Conservation (phyloP, 2,888 invertebrate species). For the Cremastinae sp. region DNA sequence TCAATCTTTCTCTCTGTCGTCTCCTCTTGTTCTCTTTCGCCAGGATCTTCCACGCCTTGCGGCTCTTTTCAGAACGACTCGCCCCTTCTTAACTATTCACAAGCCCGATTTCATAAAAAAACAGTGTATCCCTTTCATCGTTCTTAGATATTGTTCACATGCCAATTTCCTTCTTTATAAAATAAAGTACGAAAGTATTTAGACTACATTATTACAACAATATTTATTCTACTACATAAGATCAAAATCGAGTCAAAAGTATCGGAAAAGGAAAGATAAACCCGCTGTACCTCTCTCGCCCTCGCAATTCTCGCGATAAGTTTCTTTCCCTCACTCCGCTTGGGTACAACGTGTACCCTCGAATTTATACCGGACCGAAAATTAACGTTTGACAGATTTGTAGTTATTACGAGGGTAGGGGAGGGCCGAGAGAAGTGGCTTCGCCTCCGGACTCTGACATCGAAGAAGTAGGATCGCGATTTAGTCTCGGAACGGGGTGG, state of each 20-base stretch:
- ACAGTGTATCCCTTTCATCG: slow-evolving; percentile 21
- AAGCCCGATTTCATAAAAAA: slow-evolving; percentile 18
- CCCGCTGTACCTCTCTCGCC: slow-evolving; percentile 41
- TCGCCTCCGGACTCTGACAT: slow-evolving; percentile 18
- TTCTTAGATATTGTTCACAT: slow-evolving; percentile 14
- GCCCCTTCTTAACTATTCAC: slow-evolving; percentile 9
- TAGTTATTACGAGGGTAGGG: slow-evolving; percentile 76
- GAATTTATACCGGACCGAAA: slow-evolving; percentile 79
- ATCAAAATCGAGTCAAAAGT: slow-evolving; percentile 29
- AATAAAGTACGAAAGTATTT: too few relatives aligned
- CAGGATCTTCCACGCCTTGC: slow-evolving; percentile 51
- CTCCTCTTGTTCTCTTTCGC: slow-evolving; percentile 47
- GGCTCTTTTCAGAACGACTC: slow-evolving; percentile 34
- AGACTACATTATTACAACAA: too few relatives aligned
- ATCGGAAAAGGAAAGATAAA: slow-evolving; percentile 32
- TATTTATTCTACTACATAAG: slow-evolving; percentile 38
- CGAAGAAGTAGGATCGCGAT: slow-evolving; percentile 40
- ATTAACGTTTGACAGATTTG: slow-evolving; percentile 80
- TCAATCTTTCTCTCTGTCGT: slow-evolving; percentile 54
- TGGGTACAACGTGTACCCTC: slow-evolving; percentile 68
- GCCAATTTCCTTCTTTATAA: not conserved
- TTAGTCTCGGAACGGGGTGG: slow-evolving; percentile 38
- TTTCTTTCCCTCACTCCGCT: slow-evolving; percentile 71
- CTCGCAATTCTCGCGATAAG: slow-evolving; percentile 71
- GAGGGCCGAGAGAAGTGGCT: slow-evolving; percentile 45